Evolutionary conservation across 2,888 invertebrate genomes (phyloP), one percentile per base, ranked within the genome.

Genomic region (Tetheella fluctuosa): DNA sequence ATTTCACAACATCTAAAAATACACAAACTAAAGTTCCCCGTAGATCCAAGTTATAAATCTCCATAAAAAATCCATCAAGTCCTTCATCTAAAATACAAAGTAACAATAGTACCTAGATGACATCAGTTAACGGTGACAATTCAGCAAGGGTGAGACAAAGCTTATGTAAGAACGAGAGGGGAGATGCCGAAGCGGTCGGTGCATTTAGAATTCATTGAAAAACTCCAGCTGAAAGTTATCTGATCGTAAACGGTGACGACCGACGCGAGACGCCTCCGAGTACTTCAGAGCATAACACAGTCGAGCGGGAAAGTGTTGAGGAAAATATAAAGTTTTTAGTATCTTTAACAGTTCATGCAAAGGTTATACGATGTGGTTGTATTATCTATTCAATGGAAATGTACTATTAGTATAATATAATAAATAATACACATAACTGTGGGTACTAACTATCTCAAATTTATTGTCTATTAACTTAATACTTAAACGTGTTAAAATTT

Each of bases 191-290:
- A 73, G 60, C 69, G 70, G 71, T 67, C 74, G 68, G 66, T 76
- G 73, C 90, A 93, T 93, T 93, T 93, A 93, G 91, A 92, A 93
- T 93, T 92, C 93, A 93, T 93, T 93, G 93, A 90, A 93, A 92
- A 92, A 89, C 80, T 85, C 83, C 70, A 76, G 78, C 77, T 90
- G 88, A 92, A 93, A 89, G 86, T 89, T 93, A 93, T 93, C 93
- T 82, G 93, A 93, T 93, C 88, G 89, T 80, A 79, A 83, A 80
- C 81, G 77, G 76, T 76, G 81, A 79, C 74, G 79, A 65, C 65
- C 69, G 69, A 55, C 39, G 58, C 53, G 52, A 15, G 59, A 58
- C 58, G 60, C 37, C 59, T 54, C 23, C 37, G 20, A 54, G 54
- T 54, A 17, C 54, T 42, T 42, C 42, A 6, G n/a, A 20, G 30